Evolutionary conservation across 2,888 invertebrate genomes (phyloP), one percentile per base, ranked within the genome.

Genomic region (Laspeyria flexula): DNA sequence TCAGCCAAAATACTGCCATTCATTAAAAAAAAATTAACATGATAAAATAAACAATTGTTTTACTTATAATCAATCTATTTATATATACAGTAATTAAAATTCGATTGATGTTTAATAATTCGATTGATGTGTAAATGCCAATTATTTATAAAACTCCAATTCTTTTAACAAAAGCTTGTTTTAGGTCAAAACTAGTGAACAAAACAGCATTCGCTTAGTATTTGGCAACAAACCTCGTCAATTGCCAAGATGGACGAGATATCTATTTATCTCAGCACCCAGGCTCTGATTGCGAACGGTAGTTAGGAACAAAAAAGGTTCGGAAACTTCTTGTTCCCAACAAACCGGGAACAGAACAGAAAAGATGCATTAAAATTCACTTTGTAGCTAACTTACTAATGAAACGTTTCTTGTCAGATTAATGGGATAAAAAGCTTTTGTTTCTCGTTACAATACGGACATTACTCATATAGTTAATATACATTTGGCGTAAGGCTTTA

Each of bases 351-450:
- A 63, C 71, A 44, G 69, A 79, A 79, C 80, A 81, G 80, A 77
- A 75, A 76, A 83, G 81, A 77, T 81, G 83, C 85, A 85, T 87
- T 87, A 85, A 86, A 86, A 86, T 83, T 86, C 85, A 82, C 82
- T 86, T 84, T 81, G 64, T 73, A 83, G 67, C 74, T 69, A 67
- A 71, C 65, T 73, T 71, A 63, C 73, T 83, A 84, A 85, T 85
- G 81, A 85, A 86, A 84, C 75, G 69, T 64, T 77, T 56, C 70
- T 73, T 60, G 63, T 41, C 51, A 72, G 76, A 79, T 79, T 82
- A 81, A 85, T 80, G 77, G 74, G 51, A 55, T 68, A 61, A 68
- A 63, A 61, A 67, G 71, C 73, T 73, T 54, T 52, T 48, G n/a
- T 46, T 34, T 45, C 18, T 25, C 1, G 7, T 25, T 25, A 3